These are phyloP conservation scores for Pissodes strobi DNA, from an alignment of 1,140 invertebrate genomes.

Conservation along the genomic window DNA sequence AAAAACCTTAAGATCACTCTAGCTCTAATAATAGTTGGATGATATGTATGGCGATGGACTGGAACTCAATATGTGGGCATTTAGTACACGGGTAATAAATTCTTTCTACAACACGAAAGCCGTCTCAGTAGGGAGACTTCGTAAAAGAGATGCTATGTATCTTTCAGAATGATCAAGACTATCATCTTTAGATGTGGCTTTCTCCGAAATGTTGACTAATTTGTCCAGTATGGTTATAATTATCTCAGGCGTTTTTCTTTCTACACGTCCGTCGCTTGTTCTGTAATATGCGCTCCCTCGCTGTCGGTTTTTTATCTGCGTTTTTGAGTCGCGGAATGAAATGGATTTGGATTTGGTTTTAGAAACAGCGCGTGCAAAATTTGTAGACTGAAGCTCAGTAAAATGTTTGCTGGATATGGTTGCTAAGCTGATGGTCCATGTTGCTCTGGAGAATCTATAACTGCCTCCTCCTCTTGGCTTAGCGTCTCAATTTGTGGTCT, in stretches of 20 bases:
- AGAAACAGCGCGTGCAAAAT: background rate
- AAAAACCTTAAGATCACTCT: background rate
- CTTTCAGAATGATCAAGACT: constrained; percentile 26
- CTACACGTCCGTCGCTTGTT: background rate
- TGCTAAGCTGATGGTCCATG: too few relatives aligned
- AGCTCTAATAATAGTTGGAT: background rate
- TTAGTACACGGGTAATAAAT: too few relatives aligned
- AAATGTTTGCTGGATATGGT: background rate
- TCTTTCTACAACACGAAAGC: background rate
- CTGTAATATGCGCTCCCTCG: background rate
- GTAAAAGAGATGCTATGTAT: constrained; percentile 25
- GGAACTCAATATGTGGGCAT: background rate
- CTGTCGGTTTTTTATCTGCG: background rate
- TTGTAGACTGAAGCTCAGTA: background rate
- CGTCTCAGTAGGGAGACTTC: constrained; percentile 1
- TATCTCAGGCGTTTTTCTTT: background rate
- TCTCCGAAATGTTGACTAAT: constrained; percentile 24
- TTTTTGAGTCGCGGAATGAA: background rate
- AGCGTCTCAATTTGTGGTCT: too few relatives aligned
- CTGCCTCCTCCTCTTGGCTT: too few relatives aligned
- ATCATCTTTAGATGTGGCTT: constrained; percentile 26
- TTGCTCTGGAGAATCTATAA: too few relatives aligned
- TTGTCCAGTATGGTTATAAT: constrained; percentile 14
- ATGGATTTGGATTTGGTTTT: too few relatives aligned
- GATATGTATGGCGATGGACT: background rate